Conservation (phyloP, 53 echinoderm and acorn worm genomes). For the Antedon mediterranea region DNA sequence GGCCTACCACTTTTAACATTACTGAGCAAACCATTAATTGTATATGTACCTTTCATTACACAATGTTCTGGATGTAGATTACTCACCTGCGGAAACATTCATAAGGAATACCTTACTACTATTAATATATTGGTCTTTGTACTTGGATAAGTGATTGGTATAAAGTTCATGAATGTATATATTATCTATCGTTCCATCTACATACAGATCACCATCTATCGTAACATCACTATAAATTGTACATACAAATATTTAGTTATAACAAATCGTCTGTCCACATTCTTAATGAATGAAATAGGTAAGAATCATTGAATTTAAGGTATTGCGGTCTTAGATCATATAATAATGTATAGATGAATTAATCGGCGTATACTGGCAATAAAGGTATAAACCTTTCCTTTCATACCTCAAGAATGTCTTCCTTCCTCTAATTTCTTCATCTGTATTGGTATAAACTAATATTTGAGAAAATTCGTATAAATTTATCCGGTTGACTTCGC, state of each 20-base stretch:
- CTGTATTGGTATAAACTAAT: not conserved
- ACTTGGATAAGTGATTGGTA: not conserved
- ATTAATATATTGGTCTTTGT: not conserved
- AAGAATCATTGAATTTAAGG: too few relatives aligned
- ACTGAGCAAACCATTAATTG: too few relatives aligned
- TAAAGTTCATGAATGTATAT: not conserved
- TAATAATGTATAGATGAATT: too few relatives aligned
- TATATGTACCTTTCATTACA: too few relatives aligned
- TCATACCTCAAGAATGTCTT: not conserved
- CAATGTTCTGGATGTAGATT: too few relatives aligned
- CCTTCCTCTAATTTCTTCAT: not conserved
- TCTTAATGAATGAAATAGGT: too few relatives aligned
- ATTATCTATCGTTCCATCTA: not conserved
- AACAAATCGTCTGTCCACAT: too few relatives aligned
- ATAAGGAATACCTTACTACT: not conserved
- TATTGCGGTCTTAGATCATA: too few relatives aligned
- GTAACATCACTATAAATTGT: not conserved
- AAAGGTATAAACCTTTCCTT: not conserved
- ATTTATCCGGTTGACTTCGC: not conserved
- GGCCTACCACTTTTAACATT: too few relatives aligned
- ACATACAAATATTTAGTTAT: too few relatives aligned
- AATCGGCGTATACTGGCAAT: too few relatives aligned
- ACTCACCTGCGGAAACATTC: not conserved
- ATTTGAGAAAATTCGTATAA: not conserved
- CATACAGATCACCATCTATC: not conserved